phyloP scores from a whole-genome alignment of 2,888 invertebrate genomes.

The Drosophila suboccidentalis region DNA sequence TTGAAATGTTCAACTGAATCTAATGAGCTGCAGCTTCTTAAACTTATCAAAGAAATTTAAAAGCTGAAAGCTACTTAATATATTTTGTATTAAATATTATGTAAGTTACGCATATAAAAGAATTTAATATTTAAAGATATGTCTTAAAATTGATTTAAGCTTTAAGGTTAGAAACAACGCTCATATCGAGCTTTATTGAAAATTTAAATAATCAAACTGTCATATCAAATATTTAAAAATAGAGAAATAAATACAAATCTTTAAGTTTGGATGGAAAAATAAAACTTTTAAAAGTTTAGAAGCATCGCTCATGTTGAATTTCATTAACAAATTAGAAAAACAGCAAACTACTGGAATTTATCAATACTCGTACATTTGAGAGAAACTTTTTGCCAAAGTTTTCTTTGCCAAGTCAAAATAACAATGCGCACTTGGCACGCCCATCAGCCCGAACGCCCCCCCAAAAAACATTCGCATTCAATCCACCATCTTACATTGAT shows the following conservation, averaged over 20 bases:
- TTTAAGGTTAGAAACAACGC: too few species aligned
- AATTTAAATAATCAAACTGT: too few species aligned
- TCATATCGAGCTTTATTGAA: too few species aligned
- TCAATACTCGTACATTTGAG: conserved; percentile 16
- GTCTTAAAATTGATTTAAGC: too few species aligned
- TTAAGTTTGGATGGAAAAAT: neutral
- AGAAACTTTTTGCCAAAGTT: conserved; percentile 38
- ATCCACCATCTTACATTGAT: conserved; percentile 51
- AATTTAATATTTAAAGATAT: too few species aligned
- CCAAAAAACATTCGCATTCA: conserved; percentile 4
- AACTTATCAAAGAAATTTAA: neutral
- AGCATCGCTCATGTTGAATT: neutral
- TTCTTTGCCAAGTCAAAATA: conserved; percentile 27
- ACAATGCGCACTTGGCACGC: conserved; percentile 26
- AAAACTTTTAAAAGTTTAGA: neutral
- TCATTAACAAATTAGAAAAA: conserved; percentile 9
- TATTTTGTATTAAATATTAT: too few species aligned
- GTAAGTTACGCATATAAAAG: too few species aligned
- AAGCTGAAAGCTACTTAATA: too few species aligned
- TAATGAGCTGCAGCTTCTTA: neutral
- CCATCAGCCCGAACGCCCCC: neutral
- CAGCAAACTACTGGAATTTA: conserved; percentile 10
- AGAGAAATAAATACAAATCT: neutral
- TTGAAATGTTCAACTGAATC: neutral
- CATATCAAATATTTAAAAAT: too few species aligned